Percentiles rank a stretch among this genome's conserved stretches.
phyloP scores from a whole-genome alignment of 2,113 vertebrate genomes.

The Thermophis baileyi region DNA sequence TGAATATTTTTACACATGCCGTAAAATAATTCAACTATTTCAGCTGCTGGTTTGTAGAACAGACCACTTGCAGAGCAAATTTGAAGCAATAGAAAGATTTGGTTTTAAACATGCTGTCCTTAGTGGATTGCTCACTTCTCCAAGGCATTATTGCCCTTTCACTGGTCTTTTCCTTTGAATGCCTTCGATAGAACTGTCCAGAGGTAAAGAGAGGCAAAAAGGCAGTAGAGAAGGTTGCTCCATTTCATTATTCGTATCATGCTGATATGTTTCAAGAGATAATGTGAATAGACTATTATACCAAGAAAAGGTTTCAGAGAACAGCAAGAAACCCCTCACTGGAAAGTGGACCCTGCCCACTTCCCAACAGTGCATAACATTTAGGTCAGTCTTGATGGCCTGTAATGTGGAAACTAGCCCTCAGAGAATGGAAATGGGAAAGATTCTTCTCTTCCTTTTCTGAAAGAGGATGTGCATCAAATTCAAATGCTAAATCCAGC shows the following conservation, averaged over 20 bases:
- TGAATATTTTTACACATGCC: background rate
- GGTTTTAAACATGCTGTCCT: background rate
- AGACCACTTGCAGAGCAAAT: background rate
- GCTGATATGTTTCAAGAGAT: background rate
- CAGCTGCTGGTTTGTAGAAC: background rate
- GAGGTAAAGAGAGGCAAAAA: background rate
- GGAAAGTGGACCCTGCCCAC: background rate
- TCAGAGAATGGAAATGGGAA: background rate
- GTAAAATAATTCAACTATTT: background rate
- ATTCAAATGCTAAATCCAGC: background rate
- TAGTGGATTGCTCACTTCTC: background rate
- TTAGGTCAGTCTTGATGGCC: background rate
- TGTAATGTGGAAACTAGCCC: background rate
- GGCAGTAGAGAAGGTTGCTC: background rate
- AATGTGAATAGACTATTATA: background rate
- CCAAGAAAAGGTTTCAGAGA: background rate
- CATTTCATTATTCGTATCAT: background rate
- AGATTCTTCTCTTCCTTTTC: background rate
- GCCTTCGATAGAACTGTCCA: background rate
- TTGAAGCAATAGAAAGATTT: background rate
- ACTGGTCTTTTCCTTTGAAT: background rate
- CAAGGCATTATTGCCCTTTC: background rate
- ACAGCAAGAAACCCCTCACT: background rate
- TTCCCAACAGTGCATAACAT: background rate
- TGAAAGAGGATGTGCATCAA: background rate